Conservation (phyloP, 2,888 invertebrate genomes). For the Eueremaeus valkanovi region DNA sequence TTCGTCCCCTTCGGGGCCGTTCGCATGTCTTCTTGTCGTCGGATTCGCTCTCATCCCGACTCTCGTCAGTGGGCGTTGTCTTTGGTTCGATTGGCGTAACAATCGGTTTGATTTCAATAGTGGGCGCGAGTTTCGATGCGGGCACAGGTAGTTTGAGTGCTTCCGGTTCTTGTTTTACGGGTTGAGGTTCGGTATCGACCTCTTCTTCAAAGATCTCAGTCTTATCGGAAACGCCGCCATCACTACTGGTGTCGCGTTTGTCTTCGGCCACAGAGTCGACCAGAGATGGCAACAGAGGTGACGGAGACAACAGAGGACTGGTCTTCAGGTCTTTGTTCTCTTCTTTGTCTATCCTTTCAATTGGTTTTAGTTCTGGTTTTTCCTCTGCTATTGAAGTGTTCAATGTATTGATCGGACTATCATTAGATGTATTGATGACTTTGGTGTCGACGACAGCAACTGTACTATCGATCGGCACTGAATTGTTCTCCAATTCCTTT, state of each 20-base stretch:
- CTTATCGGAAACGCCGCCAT: conserved; percentile 32
- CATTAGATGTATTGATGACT: not conserved
- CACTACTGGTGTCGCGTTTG: conserved; percentile 35
- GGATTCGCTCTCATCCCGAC: conserved; percentile 39
- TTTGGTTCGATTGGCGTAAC: not conserved
- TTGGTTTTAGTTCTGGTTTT: not conserved
- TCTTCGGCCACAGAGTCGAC: conserved; percentile 17
- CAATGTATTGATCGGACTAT: not conserved
- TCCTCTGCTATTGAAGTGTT: not conserved
- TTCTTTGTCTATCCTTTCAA: not conserved
- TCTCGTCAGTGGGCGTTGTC: conserved; percentile 16
- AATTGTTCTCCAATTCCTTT: not conserved
- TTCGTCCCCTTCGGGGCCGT: conserved; percentile 45
- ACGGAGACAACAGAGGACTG: conserved; percentile 11
- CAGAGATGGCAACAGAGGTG: conserved; percentile 12
- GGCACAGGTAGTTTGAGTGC: conserved; percentile 44
- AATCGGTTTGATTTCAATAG: not conserved
- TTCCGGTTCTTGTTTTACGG: conserved; percentile 38
- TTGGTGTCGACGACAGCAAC: not conserved
- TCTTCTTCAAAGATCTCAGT: conserved; percentile 35
- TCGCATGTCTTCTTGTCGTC: conserved; percentile 42
- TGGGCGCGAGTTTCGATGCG: conserved; percentile 39
- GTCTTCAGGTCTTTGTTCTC: not conserved
- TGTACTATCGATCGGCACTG: not conserved
- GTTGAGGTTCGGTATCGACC: conserved; percentile 41